Conservation (phyloP, 2,888 invertebrate genomes). For the Euplagia quadripunctaria region DNA sequence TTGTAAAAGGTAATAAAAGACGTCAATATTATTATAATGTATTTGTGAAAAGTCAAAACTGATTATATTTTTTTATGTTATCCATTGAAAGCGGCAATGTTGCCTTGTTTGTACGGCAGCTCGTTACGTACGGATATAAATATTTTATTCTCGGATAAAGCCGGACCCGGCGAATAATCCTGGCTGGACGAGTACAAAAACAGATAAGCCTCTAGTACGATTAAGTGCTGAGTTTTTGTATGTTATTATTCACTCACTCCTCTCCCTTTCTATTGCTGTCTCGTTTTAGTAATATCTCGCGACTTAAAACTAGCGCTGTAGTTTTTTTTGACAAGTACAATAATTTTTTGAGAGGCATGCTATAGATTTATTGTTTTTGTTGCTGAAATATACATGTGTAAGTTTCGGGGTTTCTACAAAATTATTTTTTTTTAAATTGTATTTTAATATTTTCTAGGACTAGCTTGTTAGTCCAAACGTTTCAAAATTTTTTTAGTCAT, state of each 20-base stretch:
- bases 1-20: neutral
- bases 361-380: neutral
- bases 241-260: conserved; percentile 31
- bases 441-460: neutral
- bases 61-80: conserved; percentile 31
- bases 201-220: conserved; percentile 70
- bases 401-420: neutral
- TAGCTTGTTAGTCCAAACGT: no score
- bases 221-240: conserved; percentile 67
- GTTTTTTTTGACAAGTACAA: neutral
- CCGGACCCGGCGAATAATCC: conserved; percentile 62
- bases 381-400: neutral
- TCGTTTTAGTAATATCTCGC: conserved; percentile 2
- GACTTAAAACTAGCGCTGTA: neutral
- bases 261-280: conserved; percentile 9
- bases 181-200: conserved; percentile 68
- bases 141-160: conserved; percentile 75
- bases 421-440: neutral
- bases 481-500: neutral
- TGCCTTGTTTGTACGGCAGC: conserved; percentile 42
- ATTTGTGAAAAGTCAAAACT: conserved; percentile 25
- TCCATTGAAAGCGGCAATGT: conserved; percentile 40
- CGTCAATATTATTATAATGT: conserved; percentile 12
- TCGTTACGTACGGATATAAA: conserved; percentile 73
- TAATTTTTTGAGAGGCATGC: neutral